phyloP scores from a whole-genome alignment of 2,113 vertebrate species.

The Tinamus guttatus region DNA sequence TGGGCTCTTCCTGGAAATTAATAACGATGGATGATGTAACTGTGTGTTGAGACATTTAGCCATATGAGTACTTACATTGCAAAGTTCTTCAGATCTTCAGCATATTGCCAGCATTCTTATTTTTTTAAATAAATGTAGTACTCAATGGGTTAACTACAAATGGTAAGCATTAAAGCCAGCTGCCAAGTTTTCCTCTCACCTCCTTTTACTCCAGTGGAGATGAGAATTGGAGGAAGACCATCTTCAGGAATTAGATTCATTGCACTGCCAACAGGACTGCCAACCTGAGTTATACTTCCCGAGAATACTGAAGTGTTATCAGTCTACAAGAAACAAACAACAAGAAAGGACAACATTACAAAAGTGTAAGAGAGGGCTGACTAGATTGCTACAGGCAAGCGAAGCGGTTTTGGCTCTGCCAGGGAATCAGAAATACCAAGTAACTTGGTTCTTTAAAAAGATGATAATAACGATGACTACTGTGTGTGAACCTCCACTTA shows the following conservation, averaged over 20 bases:
- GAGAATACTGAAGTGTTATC: conserved; percentile 79
- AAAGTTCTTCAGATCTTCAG: not conserved
- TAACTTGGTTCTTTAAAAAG: not conserved
- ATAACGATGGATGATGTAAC: not conserved
- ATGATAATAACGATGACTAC: not conserved
- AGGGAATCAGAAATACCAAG: not conserved
- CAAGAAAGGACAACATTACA: conserved; percentile 12
- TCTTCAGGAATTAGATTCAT: conserved; percentile 98
- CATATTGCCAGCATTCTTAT: conserved; percentile 11
- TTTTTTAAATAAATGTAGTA: conserved; percentile 18
- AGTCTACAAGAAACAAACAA: conserved; percentile 76
- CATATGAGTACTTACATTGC: not conserved
- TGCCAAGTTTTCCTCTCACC: conserved; percentile 77
- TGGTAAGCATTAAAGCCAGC: not conserved
- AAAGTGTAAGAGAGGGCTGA: not conserved
- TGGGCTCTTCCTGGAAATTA: not conserved
- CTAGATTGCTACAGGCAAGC: not conserved
- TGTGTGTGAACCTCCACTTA: not conserved
- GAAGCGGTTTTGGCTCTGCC: not conserved
- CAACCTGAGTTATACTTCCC: conserved; percentile 86
- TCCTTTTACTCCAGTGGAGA: conserved; percentile 99
- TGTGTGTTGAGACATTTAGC: not conserved
- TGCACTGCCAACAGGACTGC: conserved; percentile 94
- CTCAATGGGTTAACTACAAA: not conserved
- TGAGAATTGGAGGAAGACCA: conserved; percentile 98